Conservation (phyloP, 2,888 invertebrate genomes). For the Caenorhabditis doughertyi region DNA sequence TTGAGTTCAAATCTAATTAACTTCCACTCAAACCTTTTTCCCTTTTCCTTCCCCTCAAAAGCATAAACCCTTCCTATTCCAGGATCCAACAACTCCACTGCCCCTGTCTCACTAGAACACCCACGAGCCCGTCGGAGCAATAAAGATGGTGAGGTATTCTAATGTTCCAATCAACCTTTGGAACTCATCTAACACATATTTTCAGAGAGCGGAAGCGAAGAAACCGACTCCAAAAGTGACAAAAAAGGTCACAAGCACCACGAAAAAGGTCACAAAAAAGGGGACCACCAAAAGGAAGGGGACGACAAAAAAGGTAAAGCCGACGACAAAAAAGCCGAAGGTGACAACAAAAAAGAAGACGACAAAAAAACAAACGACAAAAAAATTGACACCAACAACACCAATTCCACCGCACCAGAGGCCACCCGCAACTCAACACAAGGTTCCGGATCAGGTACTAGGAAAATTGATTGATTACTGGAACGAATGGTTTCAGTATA, state of each 20-base stretch:
- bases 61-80: background rate
- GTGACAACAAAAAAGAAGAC: constrained; percentile 16
- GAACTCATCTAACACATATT: background rate
- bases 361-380: constrained; percentile 24
- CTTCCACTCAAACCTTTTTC: too few species aligned
- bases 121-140: constrained; percentile 6
- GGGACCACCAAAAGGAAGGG: background rate
- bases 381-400: background rate
- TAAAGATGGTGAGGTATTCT: constrained; percentile 46
- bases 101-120: background rate
- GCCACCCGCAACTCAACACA: background rate
- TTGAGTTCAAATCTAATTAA: too few species aligned
- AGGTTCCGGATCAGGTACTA: constrained; percentile 23
- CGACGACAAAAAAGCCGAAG: constrained; percentile 7
- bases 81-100: constrained; percentile 17
- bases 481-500: background rate
- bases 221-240: background rate
- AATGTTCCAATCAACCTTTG: background rate
- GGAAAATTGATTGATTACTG: background rate
- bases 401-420: constrained; percentile 6
- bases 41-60: too few species aligned
- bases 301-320: constrained; percentile 22
- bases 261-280: constrained; percentile 2
- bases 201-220: constrained; percentile 18
- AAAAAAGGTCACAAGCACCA: constrained; percentile 7